Evolutionary conservation across 2,113 vertebrate genomes (phyloP).

Genomic region (Mormoops blainvillei): DNA sequence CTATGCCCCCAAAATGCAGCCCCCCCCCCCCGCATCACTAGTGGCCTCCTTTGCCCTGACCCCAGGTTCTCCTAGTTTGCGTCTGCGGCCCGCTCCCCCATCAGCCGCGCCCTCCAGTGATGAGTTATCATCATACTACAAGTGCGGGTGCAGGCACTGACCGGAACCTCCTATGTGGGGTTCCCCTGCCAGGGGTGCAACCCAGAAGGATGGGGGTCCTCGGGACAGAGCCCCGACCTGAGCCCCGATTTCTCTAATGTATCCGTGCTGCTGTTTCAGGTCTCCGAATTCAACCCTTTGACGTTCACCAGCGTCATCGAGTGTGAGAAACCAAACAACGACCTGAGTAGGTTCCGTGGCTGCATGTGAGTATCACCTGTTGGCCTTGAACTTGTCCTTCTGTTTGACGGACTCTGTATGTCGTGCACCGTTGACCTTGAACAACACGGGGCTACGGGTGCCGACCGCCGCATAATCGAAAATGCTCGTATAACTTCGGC

Average conservation of each 20-base stretch:
- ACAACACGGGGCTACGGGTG: fast-evolving
- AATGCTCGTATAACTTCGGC: background rate
- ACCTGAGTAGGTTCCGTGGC: slow-evolving; percentile 93
- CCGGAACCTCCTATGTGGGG: background rate
- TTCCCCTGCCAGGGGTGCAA: background rate
- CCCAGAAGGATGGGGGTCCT: background rate
- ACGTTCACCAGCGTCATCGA: slow-evolving; percentile 95
- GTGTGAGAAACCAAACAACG: slow-evolving; percentile 98
- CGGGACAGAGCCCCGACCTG: fast-evolving
- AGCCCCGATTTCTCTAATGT: background rate
- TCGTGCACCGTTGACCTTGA: background rate
- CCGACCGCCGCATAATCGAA: fast-evolving
- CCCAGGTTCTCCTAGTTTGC: background rate
- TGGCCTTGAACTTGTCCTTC: background rate
- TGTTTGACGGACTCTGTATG: fast-evolving
- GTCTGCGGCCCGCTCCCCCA: too few relatives aligned
- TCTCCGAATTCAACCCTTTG: slow-evolving; percentile 93
- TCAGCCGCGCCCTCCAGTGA: too few relatives aligned
- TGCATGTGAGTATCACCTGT: slow-evolving; percentile 91
- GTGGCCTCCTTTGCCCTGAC: background rate
- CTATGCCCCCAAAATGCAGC: slow-evolving; percentile 24
- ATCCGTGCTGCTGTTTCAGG: slow-evolving; percentile 80
- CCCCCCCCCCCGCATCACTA: background rate
- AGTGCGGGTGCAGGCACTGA: background rate
- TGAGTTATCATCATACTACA: background rate